Base-by-base conservation (phyloP, 2,888 invertebrate species). In the Apodemia hepburni region DNA sequence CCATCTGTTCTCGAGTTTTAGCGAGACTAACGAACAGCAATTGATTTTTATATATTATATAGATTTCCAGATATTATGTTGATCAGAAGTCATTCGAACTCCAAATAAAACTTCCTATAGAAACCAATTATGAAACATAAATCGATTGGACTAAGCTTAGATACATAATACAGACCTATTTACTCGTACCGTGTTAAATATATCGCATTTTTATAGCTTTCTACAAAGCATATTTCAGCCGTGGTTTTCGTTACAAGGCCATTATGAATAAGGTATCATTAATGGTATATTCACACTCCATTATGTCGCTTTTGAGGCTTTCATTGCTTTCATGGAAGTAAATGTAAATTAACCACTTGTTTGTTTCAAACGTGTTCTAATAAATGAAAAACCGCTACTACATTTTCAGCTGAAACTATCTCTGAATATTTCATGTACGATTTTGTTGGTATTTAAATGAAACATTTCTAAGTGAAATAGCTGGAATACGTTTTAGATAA, bases 271-370 rank as follows among this genome's bases (percentile, higher is more conserved):
- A 72, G 73, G 76, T 72, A 75, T 75, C 77, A 80, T 78, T 81
- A 75, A 71, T 76, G 74, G 70, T 72, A 75, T 77, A 81, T 82
- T 77, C 78, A 78, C 71, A 73, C 74, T 77, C 77, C 81, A 80
- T 78, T 79, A 79, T 65, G 66, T 66, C 60, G 80, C 80, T 79
- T 86, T 87, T 85, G 87, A 78, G 71, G 72, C 71, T 73, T 75
- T 69, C 64, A 65, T 63, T 69, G 80, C 81, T 87, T 88, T 82
- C 87, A 76, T 67, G 69, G 81, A 87, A 83, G 72, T 82, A 57
- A 75, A 67, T 70, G 72, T 74, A 77, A 79, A 83, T 84, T 80
- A 80, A 76, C 74, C 71, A 18, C n/a, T 17, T 18, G 35, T 29
- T 45, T 18, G 45, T 58, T 58, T 45, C 12, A 47, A 59, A 49